Evolutionary conservation across 2,888 invertebrate species (phyloP).

Genomic region (Crossocerus cetratus): DNA sequence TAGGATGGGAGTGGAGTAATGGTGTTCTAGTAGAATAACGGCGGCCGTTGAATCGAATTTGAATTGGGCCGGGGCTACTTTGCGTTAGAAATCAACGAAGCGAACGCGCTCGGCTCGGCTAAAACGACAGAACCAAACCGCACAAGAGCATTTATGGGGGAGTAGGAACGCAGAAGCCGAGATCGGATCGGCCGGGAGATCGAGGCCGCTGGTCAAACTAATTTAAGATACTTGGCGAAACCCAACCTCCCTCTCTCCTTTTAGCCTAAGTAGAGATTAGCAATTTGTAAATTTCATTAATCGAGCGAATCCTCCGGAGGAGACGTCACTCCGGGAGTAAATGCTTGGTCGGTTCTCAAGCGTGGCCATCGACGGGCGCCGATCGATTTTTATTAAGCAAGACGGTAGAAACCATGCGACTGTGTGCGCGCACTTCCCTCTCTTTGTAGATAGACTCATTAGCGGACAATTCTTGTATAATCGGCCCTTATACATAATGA

Average conservation of each 20-base stretch:
- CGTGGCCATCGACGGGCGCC: slow-evolving; percentile 7
- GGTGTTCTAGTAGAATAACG: too few species aligned
- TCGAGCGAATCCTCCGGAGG: slow-evolving; percentile 28
- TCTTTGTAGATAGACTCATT: slow-evolving; percentile 69
- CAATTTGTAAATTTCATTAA: slow-evolving; percentile 54
- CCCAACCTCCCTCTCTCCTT: slow-evolving; percentile 2
- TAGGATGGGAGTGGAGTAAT: too few species aligned
- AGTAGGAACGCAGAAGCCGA: slow-evolving; percentile 6
- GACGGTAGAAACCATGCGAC: slow-evolving; percentile 21
- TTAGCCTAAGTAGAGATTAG: slow-evolving; percentile 58
- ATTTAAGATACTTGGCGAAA: slow-evolving; percentile 35
- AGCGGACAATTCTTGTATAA: slow-evolving; percentile 72
- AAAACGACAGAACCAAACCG: slow-evolving; percentile 17
- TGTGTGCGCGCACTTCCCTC: slow-evolving; percentile 30
- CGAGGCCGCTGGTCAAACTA: slow-evolving; percentile 33
- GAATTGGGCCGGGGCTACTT: not conserved
- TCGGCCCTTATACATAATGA: slow-evolving; percentile 71
- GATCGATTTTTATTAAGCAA: slow-evolving; percentile 36
- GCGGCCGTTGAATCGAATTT: too few species aligned
- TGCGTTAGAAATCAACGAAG: not conserved
- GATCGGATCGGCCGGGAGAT: slow-evolving; percentile 6
- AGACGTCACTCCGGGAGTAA: slow-evolving; percentile 31
- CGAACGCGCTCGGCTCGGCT: not conserved
- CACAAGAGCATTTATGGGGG: slow-evolving; percentile 22
- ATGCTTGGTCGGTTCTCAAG: not conserved